Evolutionary conservation across 2,888 invertebrate genomes (phyloP).

Genomic region (Nyleta sp.): DNA sequence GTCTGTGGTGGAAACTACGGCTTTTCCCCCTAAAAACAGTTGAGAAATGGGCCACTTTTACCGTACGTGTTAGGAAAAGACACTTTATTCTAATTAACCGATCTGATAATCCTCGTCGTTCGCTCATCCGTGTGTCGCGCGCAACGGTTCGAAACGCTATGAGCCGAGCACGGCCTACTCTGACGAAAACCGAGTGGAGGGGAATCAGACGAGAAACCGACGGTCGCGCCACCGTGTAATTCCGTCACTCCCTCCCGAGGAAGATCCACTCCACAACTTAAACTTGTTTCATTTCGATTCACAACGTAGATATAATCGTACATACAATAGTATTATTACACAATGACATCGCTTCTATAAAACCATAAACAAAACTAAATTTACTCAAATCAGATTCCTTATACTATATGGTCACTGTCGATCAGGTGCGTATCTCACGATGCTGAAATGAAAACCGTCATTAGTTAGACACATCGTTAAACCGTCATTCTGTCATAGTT

Average conservation of each 20-base stretch:
- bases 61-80: too few species aligned
- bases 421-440: not conserved
- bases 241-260: constrained; percentile 8
- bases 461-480: not conserved
- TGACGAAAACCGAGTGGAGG: too few species aligned
- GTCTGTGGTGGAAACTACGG: too few species aligned
- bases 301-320: not conserved
- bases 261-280: not conserved
- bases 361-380: not conserved
- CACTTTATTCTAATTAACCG: too few species aligned
- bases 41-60: too few species aligned
- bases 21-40: too few species aligned
- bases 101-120: too few species aligned
- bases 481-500: not conserved
- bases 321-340: not conserved
- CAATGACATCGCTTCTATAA: not conserved
- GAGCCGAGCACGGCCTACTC: too few species aligned
- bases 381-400: not conserved
- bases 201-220: not conserved
- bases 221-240: not conserved
- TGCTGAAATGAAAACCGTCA: not conserved
- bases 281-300: not conserved
- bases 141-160: too few species aligned
- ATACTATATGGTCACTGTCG: too few species aligned
- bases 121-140: too few species aligned